Evolutionary conservation across 2,888 invertebrate species (phyloP).

Genomic region (Nephrotoma guestfalica): DNA sequence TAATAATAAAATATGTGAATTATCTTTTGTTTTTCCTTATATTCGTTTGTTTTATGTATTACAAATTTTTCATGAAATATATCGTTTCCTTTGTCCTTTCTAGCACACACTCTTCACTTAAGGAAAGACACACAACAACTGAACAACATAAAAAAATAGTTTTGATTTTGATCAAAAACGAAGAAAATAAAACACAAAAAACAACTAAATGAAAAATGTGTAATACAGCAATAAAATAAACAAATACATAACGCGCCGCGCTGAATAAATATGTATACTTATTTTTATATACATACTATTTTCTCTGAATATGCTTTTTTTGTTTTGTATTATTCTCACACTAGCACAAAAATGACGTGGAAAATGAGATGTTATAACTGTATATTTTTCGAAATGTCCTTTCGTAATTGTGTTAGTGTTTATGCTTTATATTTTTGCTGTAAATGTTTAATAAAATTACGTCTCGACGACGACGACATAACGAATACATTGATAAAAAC

Average conservation of each 20-base stretch:
- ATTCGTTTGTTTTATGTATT: not conserved
- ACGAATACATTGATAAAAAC: not conserved
- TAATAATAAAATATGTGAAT: not conserved
- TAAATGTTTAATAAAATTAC: not conserved
- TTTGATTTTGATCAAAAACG: not conserved
- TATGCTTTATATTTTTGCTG: not conserved
- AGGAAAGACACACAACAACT: constrained; percentile 36
- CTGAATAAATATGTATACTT: not conserved
- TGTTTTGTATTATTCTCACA: not conserved
- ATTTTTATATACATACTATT: not conserved
- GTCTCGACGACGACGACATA: not conserved
- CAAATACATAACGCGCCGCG: not conserved
- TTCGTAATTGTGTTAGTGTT: not conserved
- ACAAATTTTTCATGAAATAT: not conserved
- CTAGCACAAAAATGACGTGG: not conserved
- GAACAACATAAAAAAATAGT: constrained; percentile 10
- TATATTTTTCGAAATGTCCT: not conserved
- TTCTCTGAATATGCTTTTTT: not conserved
- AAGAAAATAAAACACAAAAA: not conserved
- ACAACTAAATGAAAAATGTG: not conserved
- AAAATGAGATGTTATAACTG: not conserved
- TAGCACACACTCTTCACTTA: not conserved
- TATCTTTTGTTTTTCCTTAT: not conserved
- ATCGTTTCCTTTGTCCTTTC: not conserved
- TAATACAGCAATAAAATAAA: not conserved